Conservation (phyloP, 92 coral and sea anemone genomes). For the Epizoanthus rinbou region DNA sequence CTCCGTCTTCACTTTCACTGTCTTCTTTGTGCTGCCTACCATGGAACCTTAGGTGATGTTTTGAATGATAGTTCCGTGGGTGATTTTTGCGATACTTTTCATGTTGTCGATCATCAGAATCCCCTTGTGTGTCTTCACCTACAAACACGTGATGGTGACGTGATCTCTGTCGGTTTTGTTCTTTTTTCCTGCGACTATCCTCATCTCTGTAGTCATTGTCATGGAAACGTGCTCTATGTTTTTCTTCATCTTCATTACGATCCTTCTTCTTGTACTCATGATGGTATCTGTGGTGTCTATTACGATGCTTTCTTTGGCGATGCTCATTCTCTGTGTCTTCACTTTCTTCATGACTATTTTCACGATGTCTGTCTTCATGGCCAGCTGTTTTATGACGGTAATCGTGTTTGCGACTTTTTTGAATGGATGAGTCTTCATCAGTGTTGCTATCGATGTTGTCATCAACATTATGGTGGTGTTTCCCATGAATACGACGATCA, state of each 20-base stretch:
- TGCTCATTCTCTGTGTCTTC: background rate
- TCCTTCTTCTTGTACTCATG: background rate
- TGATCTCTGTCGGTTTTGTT: background rate
- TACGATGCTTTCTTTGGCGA: background rate
- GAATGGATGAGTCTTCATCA: background rate
- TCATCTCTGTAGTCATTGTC: background rate
- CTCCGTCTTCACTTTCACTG: background rate
- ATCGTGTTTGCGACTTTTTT: background rate
- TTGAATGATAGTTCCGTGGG: background rate
- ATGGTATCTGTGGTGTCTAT: background rate
- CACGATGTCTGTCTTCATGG: background rate
- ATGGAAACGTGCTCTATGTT: slow-evolving; percentile 8
- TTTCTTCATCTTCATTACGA: background rate
- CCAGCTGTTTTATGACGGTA: background rate
- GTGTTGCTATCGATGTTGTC: background rate
- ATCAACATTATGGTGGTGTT: slow-evolving; percentile 1
- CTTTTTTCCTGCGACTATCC: background rate
- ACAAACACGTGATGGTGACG: slow-evolving; percentile 28
- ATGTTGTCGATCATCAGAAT: background rate
- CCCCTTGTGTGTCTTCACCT: slow-evolving; percentile 34
- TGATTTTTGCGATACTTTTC: background rate
- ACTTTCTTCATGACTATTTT: background rate
- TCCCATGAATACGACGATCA: background rate
- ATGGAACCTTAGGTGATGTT: slow-evolving; percentile 11
- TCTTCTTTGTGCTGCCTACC: background rate